Evolutionary conservation across 2,113 vertebrate species (phyloP), one percentile per base, ranked within the genome.

Genomic region (Sebastes schlegelii): DNA sequence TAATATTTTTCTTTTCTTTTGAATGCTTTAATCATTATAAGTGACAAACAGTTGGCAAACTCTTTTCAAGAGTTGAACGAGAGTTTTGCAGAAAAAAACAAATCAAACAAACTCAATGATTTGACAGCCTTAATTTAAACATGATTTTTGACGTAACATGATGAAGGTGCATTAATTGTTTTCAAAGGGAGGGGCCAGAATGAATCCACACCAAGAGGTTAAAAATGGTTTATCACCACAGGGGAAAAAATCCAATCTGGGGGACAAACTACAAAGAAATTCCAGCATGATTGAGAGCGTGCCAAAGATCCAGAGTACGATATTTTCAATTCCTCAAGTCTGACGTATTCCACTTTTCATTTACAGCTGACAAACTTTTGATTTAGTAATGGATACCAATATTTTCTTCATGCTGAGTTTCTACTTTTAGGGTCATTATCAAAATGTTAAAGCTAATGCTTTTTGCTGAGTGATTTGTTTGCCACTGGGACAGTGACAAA

Each of bases 391-490:
- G 11, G 7, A 54, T 54, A 16, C 12, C n/a, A 52, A 79, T 43
- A 79, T 26, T 45, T 45, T 58, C 26, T 61, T 40, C 8, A 51
- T 8, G 4, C 48, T 52, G 11, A 42, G 10, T 14, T 13, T 54
- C 4, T 63, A 9, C 16, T 77, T 70, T 21, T 55, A 12, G 4
- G 7, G 0, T 14, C 57, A 1, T 42, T 52, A 72, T 45, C 5
- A 64, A 64, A 77, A 42, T 21, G 51, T 49, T 19, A 17, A 13
- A 64, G 42, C 17, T 42, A 40, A 58, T 64, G 2, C 26, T 7
- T 77, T 34, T 13, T 60, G 8, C 55, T 23, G 13, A 72, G 54
- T 58, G 21, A 65, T 64, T 57, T n/a, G 5, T 82, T 65, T 67
- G 34, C 45, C 6, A 2, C 23, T 48, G 13, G 64, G 49, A 62